Evolutionary conservation across 2,797 vertebrate species (phyloP).

Genomic region (Helostoma temminkii): DNA sequence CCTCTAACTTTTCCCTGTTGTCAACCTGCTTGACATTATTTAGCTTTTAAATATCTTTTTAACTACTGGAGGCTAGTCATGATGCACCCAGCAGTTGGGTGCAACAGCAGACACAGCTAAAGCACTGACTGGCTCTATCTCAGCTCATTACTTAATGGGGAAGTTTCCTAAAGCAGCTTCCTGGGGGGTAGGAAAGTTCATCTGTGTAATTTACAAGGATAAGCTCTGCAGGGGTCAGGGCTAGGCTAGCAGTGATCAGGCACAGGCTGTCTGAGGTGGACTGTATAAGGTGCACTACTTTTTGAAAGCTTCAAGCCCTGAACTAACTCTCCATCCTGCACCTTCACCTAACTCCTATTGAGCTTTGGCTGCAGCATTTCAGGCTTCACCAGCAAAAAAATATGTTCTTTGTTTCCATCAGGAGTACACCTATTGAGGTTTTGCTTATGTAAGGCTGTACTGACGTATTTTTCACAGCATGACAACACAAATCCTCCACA

Average conservation of each 20-base stretch:
- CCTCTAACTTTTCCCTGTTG: too few species aligned
- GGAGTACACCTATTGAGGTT: constrained; percentile 6
- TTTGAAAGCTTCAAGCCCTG: constrained; percentile 34
- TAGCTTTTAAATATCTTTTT: too few species aligned
- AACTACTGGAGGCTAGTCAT: too few species aligned
- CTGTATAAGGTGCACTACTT: constrained; percentile 33
- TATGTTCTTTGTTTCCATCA: constrained; percentile 6
- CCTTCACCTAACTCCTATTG: constrained; percentile 38
- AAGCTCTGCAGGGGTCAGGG: constrained; percentile 53
- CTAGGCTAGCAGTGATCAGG: constrained; percentile 51
- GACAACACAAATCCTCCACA: constrained; percentile 47
- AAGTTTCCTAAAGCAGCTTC: constrained; percentile 45
- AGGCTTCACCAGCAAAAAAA: constrained; percentile 1
- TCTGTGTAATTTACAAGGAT: constrained; percentile 69
- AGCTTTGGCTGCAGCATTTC: constrained; percentile 5
- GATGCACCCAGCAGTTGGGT: too few species aligned
- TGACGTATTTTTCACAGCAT: constrained; percentile 36
- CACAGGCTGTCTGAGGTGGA: constrained; percentile 75
- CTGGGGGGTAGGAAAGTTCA: constrained; percentile 63
- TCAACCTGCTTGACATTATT: too few species aligned
- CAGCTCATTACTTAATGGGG: constrained; percentile 71
- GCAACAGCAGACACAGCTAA: constrained; percentile 7
- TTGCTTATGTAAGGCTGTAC: constrained; percentile 24
- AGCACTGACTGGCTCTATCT: constrained; percentile 20
- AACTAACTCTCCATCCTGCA: constrained; percentile 34